Evolutionary conservation across 2,888 invertebrate species (phyloP).

Genomic region (Nomada hirtipes): DNA sequence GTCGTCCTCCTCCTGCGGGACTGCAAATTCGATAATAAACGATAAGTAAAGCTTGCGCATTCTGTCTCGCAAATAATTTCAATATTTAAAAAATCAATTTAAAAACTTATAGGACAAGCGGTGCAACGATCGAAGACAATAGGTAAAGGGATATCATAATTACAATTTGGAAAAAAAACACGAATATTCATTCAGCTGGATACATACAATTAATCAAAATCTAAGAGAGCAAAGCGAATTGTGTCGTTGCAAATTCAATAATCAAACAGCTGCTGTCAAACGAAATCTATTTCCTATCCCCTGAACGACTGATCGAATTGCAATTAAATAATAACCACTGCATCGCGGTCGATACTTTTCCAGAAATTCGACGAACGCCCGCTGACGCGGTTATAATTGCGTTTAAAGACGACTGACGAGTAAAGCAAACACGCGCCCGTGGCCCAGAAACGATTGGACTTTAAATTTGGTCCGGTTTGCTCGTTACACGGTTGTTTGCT

Average conservation of each 20-base stretch:
- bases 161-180: background rate
- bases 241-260: background rate
- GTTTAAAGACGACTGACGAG: conserved; percentile 35
- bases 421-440: conserved; percentile 18
- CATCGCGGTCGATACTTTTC: background rate
- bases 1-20: conserved; percentile 79
- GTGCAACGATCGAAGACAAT: no score
- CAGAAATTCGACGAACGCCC: background rate
- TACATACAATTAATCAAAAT: no score
- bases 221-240: no score
- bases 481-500: conserved; percentile 45
- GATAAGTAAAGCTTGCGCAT: conserved; percentile 43
- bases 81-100: no score
- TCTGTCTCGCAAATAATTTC: background rate
- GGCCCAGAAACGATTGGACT: conserved; percentile 8
- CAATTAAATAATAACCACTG: background rate
- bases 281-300: background rate
- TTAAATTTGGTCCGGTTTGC: conserved; percentile 30
- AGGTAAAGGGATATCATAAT: background rate
- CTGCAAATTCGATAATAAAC: conserved; percentile 71
- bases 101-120: no score
- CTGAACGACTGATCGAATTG: background rate
- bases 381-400: conserved; percentile 5
- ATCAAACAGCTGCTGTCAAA: background rate
- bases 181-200: no score